These are phyloP conservation scores for Trypoxylon attenuatum DNA, from an alignment of 2,888 invertebrate genomes.

Conservation along the genomic window DNA sequence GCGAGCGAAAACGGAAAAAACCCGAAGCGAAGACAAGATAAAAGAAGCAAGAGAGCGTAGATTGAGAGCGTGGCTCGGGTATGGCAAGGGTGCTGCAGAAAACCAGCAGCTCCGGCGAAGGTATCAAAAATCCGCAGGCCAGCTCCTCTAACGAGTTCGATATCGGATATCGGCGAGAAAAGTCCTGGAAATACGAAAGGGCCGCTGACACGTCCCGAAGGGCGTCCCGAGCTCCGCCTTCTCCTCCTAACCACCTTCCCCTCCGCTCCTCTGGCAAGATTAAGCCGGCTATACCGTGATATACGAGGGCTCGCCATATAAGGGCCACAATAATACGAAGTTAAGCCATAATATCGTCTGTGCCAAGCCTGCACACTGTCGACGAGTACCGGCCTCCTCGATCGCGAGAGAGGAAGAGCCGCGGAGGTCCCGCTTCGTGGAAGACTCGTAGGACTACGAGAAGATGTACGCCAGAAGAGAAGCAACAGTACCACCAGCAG, in stretches of 20 bases:
- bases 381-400: slow-evolving; percentile 12
- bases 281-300: slow-evolving; percentile 54
- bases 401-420: slow-evolving; percentile 42
- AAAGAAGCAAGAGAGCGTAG: no score
- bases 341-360: slow-evolving; percentile 60
- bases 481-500: no score
- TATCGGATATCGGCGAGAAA: slow-evolving; percentile 1
- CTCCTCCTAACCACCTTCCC: no score
- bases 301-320: slow-evolving; percentile 58
- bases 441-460: slow-evolving; percentile 58
- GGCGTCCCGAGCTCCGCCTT: no score
- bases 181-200: slow-evolving; percentile 23
- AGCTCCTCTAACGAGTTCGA: no score
- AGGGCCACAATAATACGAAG: slow-evolving; percentile 63
- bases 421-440: slow-evolving; percentile 65
- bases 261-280: slow-evolving; percentile 52
- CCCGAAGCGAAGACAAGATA: no score
- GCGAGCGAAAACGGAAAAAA: no score
- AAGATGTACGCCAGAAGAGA: slow-evolving; percentile 8
- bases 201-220: slow-evolving; percentile 44
- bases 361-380: slow-evolving; percentile 8
- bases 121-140: no score
- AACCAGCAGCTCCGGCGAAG: no score
- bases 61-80: no score
- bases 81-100: no score